A percentile compares a stretch with the other conserved stretches of the same genome.
Conservation (phyloP, 2,797 vertebrate species). For the Danio choprae region DNA sequence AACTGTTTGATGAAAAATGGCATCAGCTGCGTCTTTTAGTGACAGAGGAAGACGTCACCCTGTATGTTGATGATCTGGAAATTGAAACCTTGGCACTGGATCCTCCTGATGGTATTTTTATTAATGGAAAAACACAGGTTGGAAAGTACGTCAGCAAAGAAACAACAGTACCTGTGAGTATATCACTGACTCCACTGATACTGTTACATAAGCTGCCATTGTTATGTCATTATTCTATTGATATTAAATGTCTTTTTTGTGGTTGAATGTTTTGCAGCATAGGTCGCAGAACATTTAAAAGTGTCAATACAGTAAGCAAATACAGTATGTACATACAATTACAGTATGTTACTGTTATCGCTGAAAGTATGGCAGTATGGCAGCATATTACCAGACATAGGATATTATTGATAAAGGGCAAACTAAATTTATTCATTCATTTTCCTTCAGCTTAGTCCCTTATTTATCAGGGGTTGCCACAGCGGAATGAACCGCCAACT, state of each 20-base stretch:
- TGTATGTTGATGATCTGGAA: constrained; percentile 92
- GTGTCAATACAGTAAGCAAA: too few species aligned
- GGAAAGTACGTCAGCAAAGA: constrained; percentile 95
- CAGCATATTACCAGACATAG: too few species aligned
- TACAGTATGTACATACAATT: too few species aligned
- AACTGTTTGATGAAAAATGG: constrained; percentile 94
- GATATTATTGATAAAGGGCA: too few species aligned
- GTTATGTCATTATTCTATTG: background rate
- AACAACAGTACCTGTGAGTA: constrained; percentile 91
- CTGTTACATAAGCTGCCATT: background rate
- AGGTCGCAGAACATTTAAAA: too few species aligned
- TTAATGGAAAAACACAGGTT: constrained; percentile 94
- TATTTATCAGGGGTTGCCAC: too few species aligned
- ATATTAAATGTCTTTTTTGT: background rate
- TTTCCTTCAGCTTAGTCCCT: too few species aligned
- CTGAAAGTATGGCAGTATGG: too few species aligned
- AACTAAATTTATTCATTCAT: too few species aligned
- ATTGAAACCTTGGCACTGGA: constrained; percentile 84
- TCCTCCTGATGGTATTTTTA: constrained; percentile 92
- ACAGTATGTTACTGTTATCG: too few species aligned
- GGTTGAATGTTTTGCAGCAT: too few species aligned
- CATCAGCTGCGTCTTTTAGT: constrained; percentile 94
- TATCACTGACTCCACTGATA: constrained; percentile 22
- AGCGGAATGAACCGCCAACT: too few species aligned
- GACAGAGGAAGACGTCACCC: constrained; percentile 89